Evolutionary conservation across 1,140 invertebrate species (phyloP).

Genomic region (Schlechtendalia chinensis): DNA sequence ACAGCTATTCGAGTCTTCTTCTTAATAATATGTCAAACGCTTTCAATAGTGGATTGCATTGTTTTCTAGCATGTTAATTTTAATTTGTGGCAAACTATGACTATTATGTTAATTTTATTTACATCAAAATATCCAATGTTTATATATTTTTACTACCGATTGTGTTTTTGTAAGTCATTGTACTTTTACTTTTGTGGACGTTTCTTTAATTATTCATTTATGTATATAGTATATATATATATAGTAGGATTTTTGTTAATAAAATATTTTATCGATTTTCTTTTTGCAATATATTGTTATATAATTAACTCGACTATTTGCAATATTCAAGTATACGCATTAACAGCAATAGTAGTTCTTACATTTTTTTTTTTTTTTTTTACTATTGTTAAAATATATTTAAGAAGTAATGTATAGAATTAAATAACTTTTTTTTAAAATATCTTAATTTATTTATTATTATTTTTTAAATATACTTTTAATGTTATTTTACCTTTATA

Average conservation of each 20-base stretch:
- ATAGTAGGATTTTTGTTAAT: conserved; percentile 5
- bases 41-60: conserved; percentile 1
- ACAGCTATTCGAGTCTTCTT: background rate
- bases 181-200: conserved; percentile 2
- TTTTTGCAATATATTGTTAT: conserved; percentile 32
- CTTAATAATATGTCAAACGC: background rate
- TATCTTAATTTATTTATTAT: conserved; percentile 23
- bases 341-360: conserved; percentile 23
- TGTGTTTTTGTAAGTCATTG: conserved; percentile 15
- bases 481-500: conserved; percentile 12
- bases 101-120: background rate
- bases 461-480: conserved; percentile 8
- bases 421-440: conserved; percentile 3
- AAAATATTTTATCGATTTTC: conserved; percentile 3
- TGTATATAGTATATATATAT: background rate
- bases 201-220: conserved; percentile 10
- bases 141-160: background rate
- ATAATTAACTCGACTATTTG: conserved; percentile 40
- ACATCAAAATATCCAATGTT: background rate
- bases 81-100: background rate
- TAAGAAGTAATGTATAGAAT: conserved; percentile 17
- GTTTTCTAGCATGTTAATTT: background rate
- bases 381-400: conserved; percentile 29
- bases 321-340: conserved; percentile 49
- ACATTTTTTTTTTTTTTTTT: conserved; percentile 3